phyloP scores from a whole-genome alignment of 2,888 invertebrate species.

The Macrophya alboannulata region DNA sequence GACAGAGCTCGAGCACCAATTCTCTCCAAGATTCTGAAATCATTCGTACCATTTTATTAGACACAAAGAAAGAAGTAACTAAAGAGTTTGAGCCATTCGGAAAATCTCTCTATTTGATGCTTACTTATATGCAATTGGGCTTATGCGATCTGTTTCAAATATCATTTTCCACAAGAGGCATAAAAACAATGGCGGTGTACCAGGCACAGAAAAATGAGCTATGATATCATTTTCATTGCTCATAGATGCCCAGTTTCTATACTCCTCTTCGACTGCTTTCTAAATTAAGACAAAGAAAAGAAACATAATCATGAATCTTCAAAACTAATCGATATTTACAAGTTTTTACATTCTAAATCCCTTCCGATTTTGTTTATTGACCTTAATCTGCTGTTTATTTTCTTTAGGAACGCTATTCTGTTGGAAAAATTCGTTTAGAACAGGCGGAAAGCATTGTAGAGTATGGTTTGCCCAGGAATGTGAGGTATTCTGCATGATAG shows the following conservation, averaged over 20 bases:
- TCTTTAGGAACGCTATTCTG: slow-evolving; percentile 92
- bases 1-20: slow-evolving; percentile 96
- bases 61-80: neutral
- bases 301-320: neutral
- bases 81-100: neutral
- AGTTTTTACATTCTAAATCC: neutral
- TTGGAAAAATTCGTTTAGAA: slow-evolving; percentile 94
- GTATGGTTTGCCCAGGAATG: slow-evolving; percentile 98
- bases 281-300: slow-evolving; percentile 64
- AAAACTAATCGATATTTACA: neutral
- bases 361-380: slow-evolving; percentile 61
- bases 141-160: slow-evolving; percentile 95
- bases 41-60: neutral
- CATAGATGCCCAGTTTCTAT: slow-evolving; percentile 98
- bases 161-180: slow-evolving; percentile 98
- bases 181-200: slow-evolving; percentile 94
- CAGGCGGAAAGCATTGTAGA: slow-evolving; percentile 94
- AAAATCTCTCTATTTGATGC: slow-evolving; percentile 65
- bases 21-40: slow-evolving; percentile 92
- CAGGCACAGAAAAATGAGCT: slow-evolving; percentile 96
- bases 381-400: slow-evolving; percentile 93
- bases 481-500: slow-evolving; percentile 96
- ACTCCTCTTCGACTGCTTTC: slow-evolving; percentile 97
- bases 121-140: slow-evolving; percentile 97
- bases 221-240: slow-evolving; percentile 98